A percentile compares a stretch with the other conserved stretches of the same genome.
These are phyloP conservation scores for Gymnoscopelus microlampas DNA, from an alignment of 2,797 vertebrate species.

Conservation along the genomic window DNA sequence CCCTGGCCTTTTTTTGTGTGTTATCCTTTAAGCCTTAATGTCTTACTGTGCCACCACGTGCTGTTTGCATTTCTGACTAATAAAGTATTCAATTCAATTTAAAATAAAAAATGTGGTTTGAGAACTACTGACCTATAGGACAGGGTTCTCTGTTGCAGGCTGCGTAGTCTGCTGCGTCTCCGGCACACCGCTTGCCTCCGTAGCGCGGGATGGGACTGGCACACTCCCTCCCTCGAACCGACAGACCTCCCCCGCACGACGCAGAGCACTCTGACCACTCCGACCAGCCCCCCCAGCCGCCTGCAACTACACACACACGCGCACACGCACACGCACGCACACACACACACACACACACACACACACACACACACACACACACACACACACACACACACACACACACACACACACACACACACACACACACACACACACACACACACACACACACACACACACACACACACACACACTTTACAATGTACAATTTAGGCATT, in stretches of 20 bases:
- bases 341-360: slow-evolving; percentile 24
- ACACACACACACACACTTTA: too few species aligned
- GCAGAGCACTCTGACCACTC: slow-evolving; percentile 90
- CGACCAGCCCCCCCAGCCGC: slow-evolving; percentile 93
- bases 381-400: background rate
- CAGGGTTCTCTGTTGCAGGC: slow-evolving; percentile 90
- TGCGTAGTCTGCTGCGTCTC: slow-evolving; percentile 86
- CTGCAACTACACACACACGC: slow-evolving; percentile 82
- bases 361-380: slow-evolving; percentile 14
- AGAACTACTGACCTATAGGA: slow-evolving; percentile 77
- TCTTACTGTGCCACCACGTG: too few species aligned
- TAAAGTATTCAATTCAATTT: too few species aligned
- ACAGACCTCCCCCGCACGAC: slow-evolving; percentile 92
- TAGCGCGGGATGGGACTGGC: slow-evolving; percentile 88
- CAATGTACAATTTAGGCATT: too few species aligned
- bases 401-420: slow-evolving; percentile 1
- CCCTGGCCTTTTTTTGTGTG: too few species aligned
- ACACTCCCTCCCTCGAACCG: slow-evolving; percentile 86
- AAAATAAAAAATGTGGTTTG: too few species aligned
- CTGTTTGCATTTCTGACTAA: too few species aligned
- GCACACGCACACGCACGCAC: slow-evolving; percentile 22
- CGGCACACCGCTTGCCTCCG: slow-evolving; percentile 88
- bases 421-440: slow-evolving; percentile 1
- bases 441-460: too few species aligned
- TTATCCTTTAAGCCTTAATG: too few species aligned